Evolutionary conservation across 2,888 invertebrate species (phyloP).

Genomic region (Micoletzkya japonica): DNA sequence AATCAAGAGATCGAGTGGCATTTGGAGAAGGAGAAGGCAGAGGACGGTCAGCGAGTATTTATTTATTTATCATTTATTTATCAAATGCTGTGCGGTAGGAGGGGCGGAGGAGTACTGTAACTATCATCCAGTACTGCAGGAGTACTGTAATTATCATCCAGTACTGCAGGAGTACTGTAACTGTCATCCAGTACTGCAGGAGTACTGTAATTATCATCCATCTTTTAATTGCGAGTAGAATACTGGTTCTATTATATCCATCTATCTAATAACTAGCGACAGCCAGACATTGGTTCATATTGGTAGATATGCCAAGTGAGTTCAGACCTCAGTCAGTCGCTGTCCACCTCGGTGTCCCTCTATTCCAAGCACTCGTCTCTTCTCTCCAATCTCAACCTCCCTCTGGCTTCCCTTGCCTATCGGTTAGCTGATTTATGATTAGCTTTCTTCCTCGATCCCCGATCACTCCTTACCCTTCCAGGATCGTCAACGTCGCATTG

Average conservation of each 20-base stretch:
- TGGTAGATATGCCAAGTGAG: neutral
- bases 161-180: too few species aligned
- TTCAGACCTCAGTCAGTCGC: neutral
- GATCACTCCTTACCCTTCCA: neutral
- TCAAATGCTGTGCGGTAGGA: too few species aligned
- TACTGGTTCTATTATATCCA: neutral
- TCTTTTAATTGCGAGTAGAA: too few species aligned
- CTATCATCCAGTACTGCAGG: too few species aligned
- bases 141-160: too few species aligned
- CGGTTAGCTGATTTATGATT: slow-evolving; percentile 1
- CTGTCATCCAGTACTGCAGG: too few species aligned
- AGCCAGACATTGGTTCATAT: neutral
- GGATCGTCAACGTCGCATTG: slow-evolving; percentile 22
- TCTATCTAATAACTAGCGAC: neutral
- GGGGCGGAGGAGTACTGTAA: too few species aligned
- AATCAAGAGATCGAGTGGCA: slow-evolving; percentile 21
- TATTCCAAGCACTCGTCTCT: neutral
- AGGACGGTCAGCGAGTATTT: neutral
- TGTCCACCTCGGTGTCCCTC: neutral
- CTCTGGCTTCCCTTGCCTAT: slow-evolving; percentile 20
- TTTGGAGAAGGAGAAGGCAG: slow-evolving; percentile 22
- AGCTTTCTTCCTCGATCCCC: neutral
- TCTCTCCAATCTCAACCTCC: slow-evolving; percentile 16
- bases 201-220: too few species aligned
- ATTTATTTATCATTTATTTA: too few species aligned